Percentiles rank a stretch among this genome's conserved stretches.
Conservation (phyloP, 2,888 invertebrate species). For the Neria commutata region DNA sequence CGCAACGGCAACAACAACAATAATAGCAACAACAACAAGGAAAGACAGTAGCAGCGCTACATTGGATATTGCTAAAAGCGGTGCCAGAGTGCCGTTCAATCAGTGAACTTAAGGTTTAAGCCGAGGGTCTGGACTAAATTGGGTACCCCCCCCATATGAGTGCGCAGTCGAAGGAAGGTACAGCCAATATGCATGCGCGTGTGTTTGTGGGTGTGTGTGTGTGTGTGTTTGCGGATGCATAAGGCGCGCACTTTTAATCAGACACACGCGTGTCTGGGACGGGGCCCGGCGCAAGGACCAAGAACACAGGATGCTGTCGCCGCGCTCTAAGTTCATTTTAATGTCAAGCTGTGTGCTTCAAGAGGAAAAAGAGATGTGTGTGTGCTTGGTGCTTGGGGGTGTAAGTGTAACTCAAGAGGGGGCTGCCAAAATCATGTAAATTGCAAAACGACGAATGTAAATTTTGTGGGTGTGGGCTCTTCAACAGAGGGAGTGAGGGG, state of each 20-base stretch:
- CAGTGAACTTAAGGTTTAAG: no score
- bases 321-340: slow-evolving; percentile 25
- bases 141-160: background rate
- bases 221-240: no score
- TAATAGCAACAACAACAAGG: slow-evolving; percentile 13
- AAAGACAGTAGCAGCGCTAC: background rate
- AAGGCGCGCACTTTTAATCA: slow-evolving; percentile 1
- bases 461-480: slow-evolving; percentile 10
- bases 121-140: background rate
- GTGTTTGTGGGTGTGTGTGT: background rate
- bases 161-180: no score
- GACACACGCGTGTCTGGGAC: background rate
- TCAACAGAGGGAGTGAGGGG: background rate
- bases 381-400: background rate
- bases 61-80: background rate
- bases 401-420: background rate
- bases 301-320: no score
- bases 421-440: slow-evolving; percentile 23
- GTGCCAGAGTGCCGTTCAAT: background rate
- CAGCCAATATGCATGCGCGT: background rate
- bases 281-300: no score
- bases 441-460: slow-evolving; percentile 14
- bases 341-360: slow-evolving; percentile 17
- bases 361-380: background rate
- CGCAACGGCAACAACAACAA: slow-evolving; percentile 9